A percentile compares a stretch with the other conserved stretches of the same genome.
Conservation (phyloP, 2,888 invertebrate genomes). For the Eueremaeus valkanovi region DNA sequence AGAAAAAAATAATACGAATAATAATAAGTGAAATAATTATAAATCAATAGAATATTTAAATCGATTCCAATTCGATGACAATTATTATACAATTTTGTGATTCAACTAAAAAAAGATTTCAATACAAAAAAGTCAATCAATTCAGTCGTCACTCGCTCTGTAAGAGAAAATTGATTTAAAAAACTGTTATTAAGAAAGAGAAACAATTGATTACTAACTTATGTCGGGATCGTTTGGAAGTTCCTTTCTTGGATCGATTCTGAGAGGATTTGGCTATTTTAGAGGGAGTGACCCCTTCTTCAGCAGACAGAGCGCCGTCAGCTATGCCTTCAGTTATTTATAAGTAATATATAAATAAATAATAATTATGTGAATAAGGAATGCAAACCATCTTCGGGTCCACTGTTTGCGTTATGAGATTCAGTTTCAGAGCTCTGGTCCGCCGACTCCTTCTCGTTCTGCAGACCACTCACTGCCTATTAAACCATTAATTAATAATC, state of each 20-base stretch:
- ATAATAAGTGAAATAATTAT: too few relatives aligned
- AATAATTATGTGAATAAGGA: not conserved
- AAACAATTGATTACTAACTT: not conserved
- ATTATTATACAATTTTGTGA: too few relatives aligned
- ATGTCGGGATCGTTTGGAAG: constrained; percentile 34
- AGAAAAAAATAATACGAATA: too few relatives aligned
- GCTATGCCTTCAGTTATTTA: not conserved
- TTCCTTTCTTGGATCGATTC: constrained; percentile 35
- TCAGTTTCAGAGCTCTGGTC: constrained; percentile 40
- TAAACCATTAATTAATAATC: too few relatives aligned
- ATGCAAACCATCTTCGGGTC: constrained; percentile 41
- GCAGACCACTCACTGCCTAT: constrained; percentile 40
- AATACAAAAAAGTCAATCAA: too few relatives aligned
- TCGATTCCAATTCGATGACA: too few relatives aligned
- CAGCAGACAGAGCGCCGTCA: constrained; percentile 34
- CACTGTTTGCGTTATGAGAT: constrained; percentile 43
- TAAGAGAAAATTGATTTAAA: not conserved
- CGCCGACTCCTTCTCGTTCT: constrained; percentile 39
- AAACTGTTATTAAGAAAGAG: not conserved
- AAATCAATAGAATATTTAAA: too few relatives aligned
- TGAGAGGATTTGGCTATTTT: constrained; percentile 33
- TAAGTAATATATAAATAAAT: constrained; percentile 5
- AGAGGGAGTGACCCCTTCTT: constrained; percentile 23
- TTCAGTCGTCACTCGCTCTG: not conserved
- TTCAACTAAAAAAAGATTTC: too few relatives aligned